phyloP scores from a whole-genome alignment of 2,888 invertebrate species.

The Metacarcinus magister region DNA sequence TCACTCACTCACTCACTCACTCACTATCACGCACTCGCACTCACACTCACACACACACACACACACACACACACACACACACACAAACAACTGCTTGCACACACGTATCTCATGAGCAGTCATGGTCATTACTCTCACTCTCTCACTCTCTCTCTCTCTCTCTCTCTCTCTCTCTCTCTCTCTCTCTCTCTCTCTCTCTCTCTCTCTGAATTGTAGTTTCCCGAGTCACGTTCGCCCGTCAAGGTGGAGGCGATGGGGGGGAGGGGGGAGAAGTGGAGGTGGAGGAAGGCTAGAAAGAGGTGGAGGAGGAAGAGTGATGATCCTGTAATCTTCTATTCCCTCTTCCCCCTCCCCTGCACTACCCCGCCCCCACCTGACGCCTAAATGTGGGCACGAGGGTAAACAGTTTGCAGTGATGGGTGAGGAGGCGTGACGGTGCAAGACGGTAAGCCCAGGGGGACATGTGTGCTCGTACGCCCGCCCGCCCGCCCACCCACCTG shows the following conservation, averaged over 20 bases:
- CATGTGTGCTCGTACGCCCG: neutral
- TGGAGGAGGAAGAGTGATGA: neutral
- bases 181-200: neutral
- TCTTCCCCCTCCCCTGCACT: neutral
- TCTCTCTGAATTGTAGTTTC: neutral
- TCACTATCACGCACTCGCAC: too few relatives aligned
- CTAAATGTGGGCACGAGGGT: neutral
- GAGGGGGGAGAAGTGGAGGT: neutral
- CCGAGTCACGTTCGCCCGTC: neutral
- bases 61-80: too few relatives aligned
- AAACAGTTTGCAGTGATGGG: slow-evolving; percentile 14
- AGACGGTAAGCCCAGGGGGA: neutral
- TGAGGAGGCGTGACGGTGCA: neutral
- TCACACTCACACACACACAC: too few relatives aligned
- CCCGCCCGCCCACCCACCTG: neutral
- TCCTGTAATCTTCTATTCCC: neutral
- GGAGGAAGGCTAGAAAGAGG: neutral
- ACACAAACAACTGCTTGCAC: too few relatives aligned
- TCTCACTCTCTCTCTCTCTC: too few relatives aligned
- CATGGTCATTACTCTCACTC: too few relatives aligned
- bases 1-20: neutral
- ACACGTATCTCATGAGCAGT: too few relatives aligned
- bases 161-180: slow-evolving; percentile 10
- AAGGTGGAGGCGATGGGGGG: neutral
- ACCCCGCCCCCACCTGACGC: neutral